Evolutionary conservation across 2,113 vertebrate genomes (phyloP), one percentile per base, ranked within the genome.

Genomic region (Origma solitaria): DNA sequence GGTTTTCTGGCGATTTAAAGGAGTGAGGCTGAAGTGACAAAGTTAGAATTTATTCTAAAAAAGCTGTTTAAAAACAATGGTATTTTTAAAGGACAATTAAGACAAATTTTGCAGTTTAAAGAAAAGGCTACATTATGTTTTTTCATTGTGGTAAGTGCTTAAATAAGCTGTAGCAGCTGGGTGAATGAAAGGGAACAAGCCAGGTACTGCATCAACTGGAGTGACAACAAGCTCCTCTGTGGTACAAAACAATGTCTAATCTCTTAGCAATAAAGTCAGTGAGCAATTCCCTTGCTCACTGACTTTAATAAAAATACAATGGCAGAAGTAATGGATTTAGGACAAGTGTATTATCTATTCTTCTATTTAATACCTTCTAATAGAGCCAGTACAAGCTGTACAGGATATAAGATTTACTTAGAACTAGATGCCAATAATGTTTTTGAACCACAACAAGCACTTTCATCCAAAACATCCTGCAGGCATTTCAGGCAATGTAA

Each of bases 301-400:
- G 90, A 95, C 92, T 90, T 94, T 72, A 95, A 95, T 93, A 85
- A 95, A 94, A 94, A 87, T 72, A 95, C 89, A 96, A 95, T 53
- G 53, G 57, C 30, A 89, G 50, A 82, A 82, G 66, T 91, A 96
- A 95, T 61, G 73, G 86, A 92, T 94, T 89, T 87, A 92, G 86
- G 89, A 95, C 89, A 86, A 64, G 86, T 73, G n/a, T 60, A 82
- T 87, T 91, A 89, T 61, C 25, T 66, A 51, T 93, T 88, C 56
- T 82, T 44, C 77, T 86, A 78, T 68, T 92, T 77, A 79, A 53
- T 45, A 38, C 40, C 38, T 82, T 82, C 53, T 86, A 93, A 91
- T 11, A 79, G 81, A 87, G 50, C 15, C 38, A 20, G n/a, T 82
- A 95, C 61, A 85, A 94, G 93, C 66, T 54, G 66, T 33, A 92